A percentile compares a stretch with the other conserved stretches of the same genome.
These are phyloP conservation scores for Nothocercus julius DNA, from an alignment of 2,113 vertebrate genomes.

Conservation along the genomic window DNA sequence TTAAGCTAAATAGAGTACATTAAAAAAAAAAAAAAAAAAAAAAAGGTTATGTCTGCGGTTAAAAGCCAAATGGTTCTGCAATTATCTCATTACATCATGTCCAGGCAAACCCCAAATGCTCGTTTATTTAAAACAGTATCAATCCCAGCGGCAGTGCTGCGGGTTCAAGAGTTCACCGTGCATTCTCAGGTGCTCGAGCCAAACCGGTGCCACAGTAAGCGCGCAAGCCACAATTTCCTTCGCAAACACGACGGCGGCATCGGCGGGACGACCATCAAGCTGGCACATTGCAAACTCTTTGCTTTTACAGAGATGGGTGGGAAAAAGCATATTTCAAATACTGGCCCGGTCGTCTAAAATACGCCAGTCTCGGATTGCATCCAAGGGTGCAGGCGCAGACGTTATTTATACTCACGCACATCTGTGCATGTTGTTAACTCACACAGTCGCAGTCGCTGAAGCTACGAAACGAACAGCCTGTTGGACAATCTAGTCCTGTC, in stretches of 20 bases:
- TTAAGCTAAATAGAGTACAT: background rate
- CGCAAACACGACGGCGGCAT: background rate
- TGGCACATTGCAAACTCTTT: background rate
- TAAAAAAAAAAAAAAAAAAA: background rate
- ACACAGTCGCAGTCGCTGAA: background rate
- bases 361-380: accelerated
- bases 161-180: slow-evolving; percentile 26
- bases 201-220: background rate
- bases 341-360: background rate
- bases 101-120: slow-evolving; percentile 45
- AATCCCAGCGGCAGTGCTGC: slow-evolving; percentile 8
- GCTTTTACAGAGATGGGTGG: background rate
- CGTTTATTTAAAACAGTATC: slow-evolving; percentile 13
- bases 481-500: background rate
- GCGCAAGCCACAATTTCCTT: background rate
- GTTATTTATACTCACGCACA: background rate
- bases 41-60: background rate
- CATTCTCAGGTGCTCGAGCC: slow-evolving; percentile 27
- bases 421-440: background rate
- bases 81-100: slow-evolving; percentile 54
- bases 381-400: background rate
- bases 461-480: background rate
- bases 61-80: slow-evolving; percentile 56
- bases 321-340: background rate
- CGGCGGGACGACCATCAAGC: background rate